Evolutionary conservation across 2,888 invertebrate species (phyloP), one percentile per base, ranked within the genome.

Genomic region (Drosophila aldrichi): DNA sequence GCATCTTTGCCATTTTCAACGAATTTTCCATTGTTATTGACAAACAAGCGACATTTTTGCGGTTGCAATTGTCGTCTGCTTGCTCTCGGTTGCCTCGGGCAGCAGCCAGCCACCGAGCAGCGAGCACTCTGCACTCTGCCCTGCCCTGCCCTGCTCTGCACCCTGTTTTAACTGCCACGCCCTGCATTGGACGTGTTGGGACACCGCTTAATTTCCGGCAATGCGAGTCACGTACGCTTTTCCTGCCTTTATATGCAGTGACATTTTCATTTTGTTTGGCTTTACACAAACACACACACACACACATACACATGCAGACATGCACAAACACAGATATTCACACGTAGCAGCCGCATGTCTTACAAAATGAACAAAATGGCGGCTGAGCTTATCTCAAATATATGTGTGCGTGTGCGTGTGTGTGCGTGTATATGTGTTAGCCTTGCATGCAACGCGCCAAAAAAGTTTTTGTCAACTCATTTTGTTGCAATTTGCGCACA

Each of bases 171-270:
- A 14, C 20, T 22, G 54, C 48, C 40, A 32, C 22, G 3, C 54
- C 18, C 46, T 48, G 18, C 61, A 65, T 81, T 81, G 76, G 76
- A 81, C 83, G 81, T 82, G 81, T 83, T 72, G 81, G 78, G 83
- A 83, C 78, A 82, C 82, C 82, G 81, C 82, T 82, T 82, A 82
- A 82, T 82, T 82, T 82, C 82, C 82, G 81, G 82, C 81, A 83
- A 83, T 83, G 81, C 82, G 83, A 83, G 82, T 83, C 82, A 83
- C 82, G 82, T 82, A 81, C 77, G 74, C 75, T 75, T 75, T 82
- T 77, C 82, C 81, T 82, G 81, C 82, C 80, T 82, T 81, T 79
- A 79, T 83, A 77, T 77, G 79, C 82, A 83, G 79, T 82, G 81
- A 82, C 81, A 82, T 82, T 82, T 82, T 82, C 81, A 82, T 82